A percentile compares a stretch with the other conserved stretches of the same genome.
Evolutionary conservation across 2,113 vertebrate genomes (phyloP).

Genomic region (Sardina pilchardus): DNA sequence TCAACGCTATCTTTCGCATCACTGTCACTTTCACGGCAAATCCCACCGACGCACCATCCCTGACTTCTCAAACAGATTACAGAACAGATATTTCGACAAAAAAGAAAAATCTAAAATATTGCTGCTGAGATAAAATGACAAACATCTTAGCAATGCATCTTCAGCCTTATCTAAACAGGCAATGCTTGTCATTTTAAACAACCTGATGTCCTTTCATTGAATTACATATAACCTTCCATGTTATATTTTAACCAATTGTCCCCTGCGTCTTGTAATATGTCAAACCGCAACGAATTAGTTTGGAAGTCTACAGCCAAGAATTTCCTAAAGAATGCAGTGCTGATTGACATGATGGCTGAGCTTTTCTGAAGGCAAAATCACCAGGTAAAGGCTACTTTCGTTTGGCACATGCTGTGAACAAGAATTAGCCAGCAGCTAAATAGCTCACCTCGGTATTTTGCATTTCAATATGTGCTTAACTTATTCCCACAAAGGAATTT

Average conservation of each 20-base stretch:
- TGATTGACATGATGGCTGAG: constrained; percentile 33
- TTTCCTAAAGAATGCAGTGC: constrained; percentile 29
- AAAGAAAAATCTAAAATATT: background rate
- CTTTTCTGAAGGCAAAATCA: constrained; percentile 37
- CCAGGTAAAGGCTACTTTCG: constrained; percentile 35
- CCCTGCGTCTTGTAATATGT: background rate
- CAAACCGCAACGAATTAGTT: background rate
- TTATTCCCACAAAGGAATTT: constrained; percentile 48
- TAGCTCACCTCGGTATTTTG: constrained; percentile 42
- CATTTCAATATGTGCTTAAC: constrained; percentile 48
- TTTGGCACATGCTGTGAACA: constrained; percentile 49
- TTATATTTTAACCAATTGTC: background rate
- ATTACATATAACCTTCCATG: background rate
- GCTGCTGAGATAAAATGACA: background rate
- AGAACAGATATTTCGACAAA: background rate
- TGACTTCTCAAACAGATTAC: background rate
- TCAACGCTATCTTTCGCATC: constrained; percentile 56
- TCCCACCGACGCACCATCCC: background rate
- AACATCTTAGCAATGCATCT: background rate
- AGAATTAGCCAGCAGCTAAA: constrained; percentile 47
- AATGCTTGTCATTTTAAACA: background rate
- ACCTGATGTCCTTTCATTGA: background rate
- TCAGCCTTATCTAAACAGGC: background rate
- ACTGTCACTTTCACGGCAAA: constrained; percentile 39
- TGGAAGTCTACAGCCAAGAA: background rate